A percentile compares a stretch with the other conserved stretches of the same genome.
Conservation (phyloP, 2,888 invertebrate genomes). For the Hemaris fuciformis region DNA sequence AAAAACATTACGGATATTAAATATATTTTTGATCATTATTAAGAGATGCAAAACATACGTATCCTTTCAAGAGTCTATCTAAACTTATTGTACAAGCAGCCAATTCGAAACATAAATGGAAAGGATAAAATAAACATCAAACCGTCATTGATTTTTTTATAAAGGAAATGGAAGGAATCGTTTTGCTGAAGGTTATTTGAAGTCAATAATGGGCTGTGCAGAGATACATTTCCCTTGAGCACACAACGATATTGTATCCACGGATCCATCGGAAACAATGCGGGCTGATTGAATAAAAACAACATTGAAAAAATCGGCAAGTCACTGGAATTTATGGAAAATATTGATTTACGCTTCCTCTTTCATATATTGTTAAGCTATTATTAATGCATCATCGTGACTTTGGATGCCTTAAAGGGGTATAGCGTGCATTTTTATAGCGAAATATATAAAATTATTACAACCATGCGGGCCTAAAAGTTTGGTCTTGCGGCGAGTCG, state of each 20-base stretch:
- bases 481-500: no score
- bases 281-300: background rate
- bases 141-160: background rate
- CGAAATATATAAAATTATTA: no score
- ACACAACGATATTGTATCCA: slow-evolving; percentile 6
- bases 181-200: background rate
- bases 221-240: background rate
- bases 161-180: background rate
- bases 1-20: no score
- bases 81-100: no score
- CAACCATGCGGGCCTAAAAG: no score
- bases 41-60: background rate
- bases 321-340: slow-evolving; percentile 6
- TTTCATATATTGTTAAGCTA: background rate
- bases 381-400: background rate
- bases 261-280: background rate
- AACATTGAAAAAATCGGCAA: background rate
- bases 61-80: background rate
- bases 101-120: background rate
- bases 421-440: background rate
- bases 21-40: background rate
- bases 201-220: background rate
- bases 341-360: background rate
- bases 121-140: background rate
- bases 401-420: background rate